Evolutionary conservation across 2,888 invertebrate genomes (phyloP).

Genomic region (Macropis europaea): DNA sequence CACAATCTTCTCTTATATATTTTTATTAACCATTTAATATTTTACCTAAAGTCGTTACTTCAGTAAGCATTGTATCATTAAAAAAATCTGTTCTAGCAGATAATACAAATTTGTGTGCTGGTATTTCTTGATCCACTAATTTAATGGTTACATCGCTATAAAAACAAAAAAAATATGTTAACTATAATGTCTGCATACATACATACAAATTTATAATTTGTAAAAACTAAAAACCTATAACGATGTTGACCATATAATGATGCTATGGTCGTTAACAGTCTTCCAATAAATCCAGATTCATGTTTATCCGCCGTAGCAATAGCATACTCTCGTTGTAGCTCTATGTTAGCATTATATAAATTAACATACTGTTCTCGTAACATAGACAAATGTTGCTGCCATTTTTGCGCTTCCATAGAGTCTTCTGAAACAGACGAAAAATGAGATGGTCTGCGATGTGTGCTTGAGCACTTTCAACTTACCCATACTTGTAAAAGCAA

Average conservation of each 20-base stretch:
- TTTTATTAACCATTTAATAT: background rate
- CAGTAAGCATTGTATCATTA: slow-evolving; percentile 87
- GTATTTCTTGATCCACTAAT: slow-evolving; percentile 86
- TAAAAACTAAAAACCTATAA: slow-evolving; percentile 81
- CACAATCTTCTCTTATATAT: background rate
- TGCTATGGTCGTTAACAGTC: slow-evolving; percentile 89
- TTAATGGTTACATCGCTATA: slow-evolving; percentile 89
- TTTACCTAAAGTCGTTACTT: slow-evolving; percentile 85
- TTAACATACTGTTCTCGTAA: slow-evolving; percentile 95
- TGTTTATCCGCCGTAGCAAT: slow-evolving; percentile 86
- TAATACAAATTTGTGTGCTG: slow-evolving; percentile 94
- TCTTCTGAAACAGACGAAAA: slow-evolving; percentile 66
- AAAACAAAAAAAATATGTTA: slow-evolving; percentile 18
- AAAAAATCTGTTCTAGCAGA: slow-evolving; percentile 93
- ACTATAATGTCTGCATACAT: no score
- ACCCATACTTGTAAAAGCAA: slow-evolving; percentile 40
- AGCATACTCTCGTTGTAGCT: slow-evolving; percentile 92
- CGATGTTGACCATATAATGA: slow-evolving; percentile 90
- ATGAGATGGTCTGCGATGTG: background rate
- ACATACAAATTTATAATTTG: background rate
- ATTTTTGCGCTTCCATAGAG: slow-evolving; percentile 74
- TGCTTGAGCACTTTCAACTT: slow-evolving; percentile 11
- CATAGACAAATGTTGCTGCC: slow-evolving; percentile 91
- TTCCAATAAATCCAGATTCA: slow-evolving; percentile 91
- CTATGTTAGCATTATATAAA: slow-evolving; percentile 89